Conservation (phyloP, 2,888 invertebrate species). For the Halictus ligatus region DNA sequence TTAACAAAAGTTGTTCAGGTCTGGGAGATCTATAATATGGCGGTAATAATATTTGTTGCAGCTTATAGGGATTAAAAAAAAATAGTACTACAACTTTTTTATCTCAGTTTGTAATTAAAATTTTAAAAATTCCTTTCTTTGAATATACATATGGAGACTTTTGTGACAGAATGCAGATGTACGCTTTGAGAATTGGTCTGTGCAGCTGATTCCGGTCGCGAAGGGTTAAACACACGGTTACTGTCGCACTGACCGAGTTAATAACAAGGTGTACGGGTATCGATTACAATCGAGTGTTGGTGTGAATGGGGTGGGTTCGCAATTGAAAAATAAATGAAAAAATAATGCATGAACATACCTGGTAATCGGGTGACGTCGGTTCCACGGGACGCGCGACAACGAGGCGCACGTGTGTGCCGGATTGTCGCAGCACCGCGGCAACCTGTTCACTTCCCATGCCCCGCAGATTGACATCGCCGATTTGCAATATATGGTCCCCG, state of each 20-base stretch:
- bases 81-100: no score
- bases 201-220: no score
- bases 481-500: conserved; percentile 99
- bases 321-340: neutral
- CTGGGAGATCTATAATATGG: no score
- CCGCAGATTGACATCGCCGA: conserved; percentile 96
- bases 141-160: no score
- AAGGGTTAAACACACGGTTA: neutral
- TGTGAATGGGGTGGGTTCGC: neutral
- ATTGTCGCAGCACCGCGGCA: conserved; percentile 97
- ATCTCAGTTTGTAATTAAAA: no score
- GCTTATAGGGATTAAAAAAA: no score
- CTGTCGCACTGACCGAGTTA: neutral
- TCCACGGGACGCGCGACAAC: conserved; percentile 97
- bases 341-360: conserved; percentile 79
- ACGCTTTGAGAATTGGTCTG: no score
- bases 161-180: no score
- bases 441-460: conserved; percentile 99
- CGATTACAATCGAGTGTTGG: neutral
- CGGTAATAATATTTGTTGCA: no score
- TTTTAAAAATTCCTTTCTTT: no score
- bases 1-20: no score
- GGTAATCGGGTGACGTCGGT: conserved; percentile 91
- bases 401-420: conserved; percentile 96
- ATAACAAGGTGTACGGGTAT: neutral